Percentiles rank a stretch among this genome's conserved stretches.
Conservation (phyloP, 2,888 invertebrate genomes). For the Cenopis cana region DNA sequence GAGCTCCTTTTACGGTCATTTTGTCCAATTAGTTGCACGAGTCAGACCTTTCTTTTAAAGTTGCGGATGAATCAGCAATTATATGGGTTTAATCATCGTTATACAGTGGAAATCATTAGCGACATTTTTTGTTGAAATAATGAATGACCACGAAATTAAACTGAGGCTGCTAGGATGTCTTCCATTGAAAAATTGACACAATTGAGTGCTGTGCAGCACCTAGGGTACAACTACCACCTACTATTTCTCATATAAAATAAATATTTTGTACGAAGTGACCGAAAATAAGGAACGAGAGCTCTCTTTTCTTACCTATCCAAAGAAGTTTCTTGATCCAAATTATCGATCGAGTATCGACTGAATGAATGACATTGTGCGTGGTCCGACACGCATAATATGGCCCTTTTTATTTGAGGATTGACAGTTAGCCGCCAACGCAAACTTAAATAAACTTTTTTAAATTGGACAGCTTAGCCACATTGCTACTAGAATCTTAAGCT, state of each 20-base stretch:
- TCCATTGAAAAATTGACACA: too few species aligned
- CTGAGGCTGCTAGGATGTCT: background rate
- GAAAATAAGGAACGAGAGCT: too few species aligned
- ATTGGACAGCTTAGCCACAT: background rate
- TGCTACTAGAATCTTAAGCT: background rate
- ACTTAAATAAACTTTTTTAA: background rate
- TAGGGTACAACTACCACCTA: too few species aligned
- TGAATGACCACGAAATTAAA: background rate
- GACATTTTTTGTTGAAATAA: background rate
- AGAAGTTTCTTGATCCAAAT: too few species aligned
- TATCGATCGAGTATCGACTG: too few species aligned
- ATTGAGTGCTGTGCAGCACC: too few species aligned
- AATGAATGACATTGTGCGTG: too few species aligned
- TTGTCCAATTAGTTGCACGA: constrained; percentile 69
- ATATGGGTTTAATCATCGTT: constrained; percentile 5
- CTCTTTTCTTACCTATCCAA: too few species aligned
- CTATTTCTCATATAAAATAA: too few species aligned
- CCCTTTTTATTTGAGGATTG: background rate
- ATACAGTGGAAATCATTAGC: constrained; percentile 1
- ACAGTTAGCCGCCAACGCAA: background rate
- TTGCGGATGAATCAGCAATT: constrained; percentile 28
- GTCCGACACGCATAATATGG: too few species aligned
- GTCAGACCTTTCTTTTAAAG: constrained; percentile 12
- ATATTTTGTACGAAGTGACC: too few species aligned
- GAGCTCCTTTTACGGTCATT: constrained; percentile 67